These are phyloP conservation scores for Pollenia labialis DNA, from an alignment of 2,888 invertebrate species.

Conservation along the genomic window DNA sequence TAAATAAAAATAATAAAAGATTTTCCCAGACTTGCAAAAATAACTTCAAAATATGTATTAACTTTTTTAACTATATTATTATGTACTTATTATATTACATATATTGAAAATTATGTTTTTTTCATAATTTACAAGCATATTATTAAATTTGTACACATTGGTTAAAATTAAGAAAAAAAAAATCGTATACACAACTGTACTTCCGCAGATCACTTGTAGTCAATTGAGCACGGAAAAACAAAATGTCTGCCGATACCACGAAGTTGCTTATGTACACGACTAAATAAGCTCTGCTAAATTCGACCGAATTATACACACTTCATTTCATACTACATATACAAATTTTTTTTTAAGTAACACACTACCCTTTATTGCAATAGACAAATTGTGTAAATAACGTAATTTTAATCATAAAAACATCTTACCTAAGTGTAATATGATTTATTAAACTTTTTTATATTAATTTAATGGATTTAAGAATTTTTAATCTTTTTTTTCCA, in stretches of 20 bases:
- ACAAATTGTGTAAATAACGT: not conserved
- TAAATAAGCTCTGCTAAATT: not conserved
- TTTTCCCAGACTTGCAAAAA: too few relatives aligned
- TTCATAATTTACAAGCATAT: too few relatives aligned
- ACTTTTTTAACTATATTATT: too few relatives aligned
- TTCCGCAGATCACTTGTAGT: constrained; percentile 65
- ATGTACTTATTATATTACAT: not conserved
- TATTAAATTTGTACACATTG: too few relatives aligned
- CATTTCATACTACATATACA: not conserved
- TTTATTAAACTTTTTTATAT: not conserved
- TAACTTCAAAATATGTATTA: too few relatives aligned
- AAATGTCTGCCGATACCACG: constrained; percentile 58
- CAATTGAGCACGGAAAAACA: constrained; percentile 59
- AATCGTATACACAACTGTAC: constrained; percentile 61
- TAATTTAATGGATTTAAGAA: not conserved
- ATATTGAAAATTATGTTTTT: not conserved
- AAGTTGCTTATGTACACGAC: constrained; percentile 8
- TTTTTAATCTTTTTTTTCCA: not conserved
- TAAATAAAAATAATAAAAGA: too few relatives aligned
- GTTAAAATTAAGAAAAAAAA: not conserved
- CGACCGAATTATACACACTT: not conserved
- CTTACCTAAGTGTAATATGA: constrained; percentile 8
- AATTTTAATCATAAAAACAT: not conserved
- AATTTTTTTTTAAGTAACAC: not conserved
- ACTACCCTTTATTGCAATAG: not conserved